Evolutionary conservation across 1,140 invertebrate genomes (phyloP), one percentile per base, ranked within the genome.

Genomic region (Conus ventricosus): DNA sequence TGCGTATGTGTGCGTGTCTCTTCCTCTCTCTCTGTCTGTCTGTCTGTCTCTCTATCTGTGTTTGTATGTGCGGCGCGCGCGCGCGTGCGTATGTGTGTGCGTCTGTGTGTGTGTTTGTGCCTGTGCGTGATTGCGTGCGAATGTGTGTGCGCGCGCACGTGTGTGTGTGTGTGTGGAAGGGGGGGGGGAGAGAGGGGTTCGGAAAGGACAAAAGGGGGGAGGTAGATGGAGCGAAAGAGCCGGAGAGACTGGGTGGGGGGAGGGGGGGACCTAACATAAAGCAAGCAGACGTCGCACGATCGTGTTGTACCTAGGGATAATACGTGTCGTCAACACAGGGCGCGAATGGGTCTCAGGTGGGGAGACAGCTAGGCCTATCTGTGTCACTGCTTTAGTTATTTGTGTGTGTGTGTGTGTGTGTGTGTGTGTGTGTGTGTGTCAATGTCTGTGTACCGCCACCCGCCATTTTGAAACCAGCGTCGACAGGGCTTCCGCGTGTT

Each of bases 81-180:
- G n/a, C n/a, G n/a, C 3, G 39, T 39, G 39, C 3, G 39, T 39
- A 3, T 39, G 39, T 39, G 39, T 39, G 39, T 39, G 39, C 3
- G 39, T 39, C 0, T 39, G 39, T 39, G 39, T 39, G 39, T 39
- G 39, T 39, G 39, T 39, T 0, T 39, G 39, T 88, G 63, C 15
- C 53, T 82, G 8, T 84, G 67, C 39, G 27, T 80, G n/a, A 1
- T 51, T 54, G 51, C 4, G 27, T 89, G 15, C 54, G 20, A 27
- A 88, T 88, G 27, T 55, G 88, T 1, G 67, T 88, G 1, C 89
- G 39, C 39, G 39, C 39, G 39, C 39, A 39, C 0, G 67, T 84
- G 88, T 8, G 88, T 84, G 7, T 57, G 89, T 4, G 86, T 83
- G 60, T 76, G 83, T n/a, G 90, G 89, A 53, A 81, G 53, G 20